phyloP scores from a whole-genome alignment of 2,888 invertebrate genomes.

The Pinctada fucata region DNA sequence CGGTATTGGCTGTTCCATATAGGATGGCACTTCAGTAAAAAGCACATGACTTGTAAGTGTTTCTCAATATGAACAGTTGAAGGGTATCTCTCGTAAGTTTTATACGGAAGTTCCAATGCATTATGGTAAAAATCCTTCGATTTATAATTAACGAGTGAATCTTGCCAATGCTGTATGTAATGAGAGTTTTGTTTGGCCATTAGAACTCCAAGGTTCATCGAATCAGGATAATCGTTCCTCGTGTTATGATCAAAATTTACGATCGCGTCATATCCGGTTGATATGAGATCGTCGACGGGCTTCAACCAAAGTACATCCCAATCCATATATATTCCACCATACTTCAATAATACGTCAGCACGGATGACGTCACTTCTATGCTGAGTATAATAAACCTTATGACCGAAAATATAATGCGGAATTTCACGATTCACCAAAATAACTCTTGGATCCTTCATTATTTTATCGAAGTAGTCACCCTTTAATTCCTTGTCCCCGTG shows the following conservation, averaged over 20 bases:
- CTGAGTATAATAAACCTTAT: slow-evolving; percentile 59
- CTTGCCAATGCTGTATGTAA: slow-evolving; percentile 59
- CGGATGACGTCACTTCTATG: slow-evolving; percentile 72
- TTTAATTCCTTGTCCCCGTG: slow-evolving; percentile 64
- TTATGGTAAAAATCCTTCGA: slow-evolving; percentile 60
- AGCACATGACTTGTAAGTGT: slow-evolving; percentile 73
- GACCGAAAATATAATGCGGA: slow-evolving; percentile 58
- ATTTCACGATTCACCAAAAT: slow-evolving; percentile 53
- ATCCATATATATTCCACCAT: slow-evolving; percentile 74
- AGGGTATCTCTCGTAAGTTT: slow-evolving; percentile 68
- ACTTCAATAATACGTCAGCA: slow-evolving; percentile 71
- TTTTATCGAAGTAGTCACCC: slow-evolving; percentile 64
- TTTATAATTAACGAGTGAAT: slow-evolving; percentile 54
- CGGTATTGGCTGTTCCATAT: slow-evolving; percentile 64
- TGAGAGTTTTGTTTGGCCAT: slow-evolving; percentile 64
- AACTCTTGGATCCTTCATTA: slow-evolving; percentile 58
- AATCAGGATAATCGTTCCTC: slow-evolving; percentile 56
- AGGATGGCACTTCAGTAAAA: slow-evolving; percentile 69
- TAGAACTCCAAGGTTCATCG: slow-evolving; percentile 66
- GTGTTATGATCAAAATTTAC: slow-evolving; percentile 71
- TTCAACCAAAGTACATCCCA: slow-evolving; percentile 73
- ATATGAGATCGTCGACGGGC: slow-evolving; percentile 57
- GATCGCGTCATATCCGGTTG: slow-evolving; percentile 64
- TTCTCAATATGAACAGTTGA: slow-evolving; percentile 65
- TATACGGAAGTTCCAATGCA: slow-evolving; percentile 60